Conservation (phyloP, 2,113 vertebrate genomes). For the Glareola pratincola region DNA sequence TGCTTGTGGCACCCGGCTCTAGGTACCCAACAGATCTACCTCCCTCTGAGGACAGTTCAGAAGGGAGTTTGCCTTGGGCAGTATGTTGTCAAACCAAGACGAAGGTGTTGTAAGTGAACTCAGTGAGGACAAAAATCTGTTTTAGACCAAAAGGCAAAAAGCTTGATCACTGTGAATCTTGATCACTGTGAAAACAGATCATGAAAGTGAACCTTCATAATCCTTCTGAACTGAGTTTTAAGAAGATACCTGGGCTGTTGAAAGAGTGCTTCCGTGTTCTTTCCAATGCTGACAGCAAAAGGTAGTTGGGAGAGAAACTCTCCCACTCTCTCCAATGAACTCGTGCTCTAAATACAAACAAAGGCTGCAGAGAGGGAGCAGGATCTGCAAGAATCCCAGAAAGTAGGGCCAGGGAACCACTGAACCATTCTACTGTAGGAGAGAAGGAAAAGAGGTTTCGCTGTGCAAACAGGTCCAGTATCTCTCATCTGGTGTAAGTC, state of each 20-base stretch:
- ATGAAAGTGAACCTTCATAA: background rate
- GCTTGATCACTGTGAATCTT: background rate
- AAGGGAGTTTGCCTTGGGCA: background rate
- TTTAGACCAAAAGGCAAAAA: background rate
- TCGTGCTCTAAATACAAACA: background rate
- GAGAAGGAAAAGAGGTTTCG: background rate
- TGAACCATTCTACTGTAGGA: background rate
- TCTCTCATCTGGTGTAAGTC: background rate
- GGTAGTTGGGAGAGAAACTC: background rate
- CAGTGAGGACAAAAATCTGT: background rate
- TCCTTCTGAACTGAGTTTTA: background rate
- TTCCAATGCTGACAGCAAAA: background rate
- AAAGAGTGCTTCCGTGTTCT: background rate
- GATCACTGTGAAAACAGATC: background rate
- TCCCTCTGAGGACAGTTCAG: background rate
- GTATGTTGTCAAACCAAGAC: background rate
- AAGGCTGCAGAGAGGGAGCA: background rate
- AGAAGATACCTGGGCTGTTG: background rate
- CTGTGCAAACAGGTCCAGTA: background rate
- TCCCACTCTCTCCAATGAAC: background rate
- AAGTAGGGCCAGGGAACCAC: background rate
- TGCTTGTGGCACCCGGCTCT: background rate
- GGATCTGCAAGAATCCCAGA: background rate
- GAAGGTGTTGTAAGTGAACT: background rate
- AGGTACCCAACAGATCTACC: background rate